Base-by-base conservation (phyloP, 2,888 invertebrate genomes). In the Chamaedrilus cognettii region DNA sequence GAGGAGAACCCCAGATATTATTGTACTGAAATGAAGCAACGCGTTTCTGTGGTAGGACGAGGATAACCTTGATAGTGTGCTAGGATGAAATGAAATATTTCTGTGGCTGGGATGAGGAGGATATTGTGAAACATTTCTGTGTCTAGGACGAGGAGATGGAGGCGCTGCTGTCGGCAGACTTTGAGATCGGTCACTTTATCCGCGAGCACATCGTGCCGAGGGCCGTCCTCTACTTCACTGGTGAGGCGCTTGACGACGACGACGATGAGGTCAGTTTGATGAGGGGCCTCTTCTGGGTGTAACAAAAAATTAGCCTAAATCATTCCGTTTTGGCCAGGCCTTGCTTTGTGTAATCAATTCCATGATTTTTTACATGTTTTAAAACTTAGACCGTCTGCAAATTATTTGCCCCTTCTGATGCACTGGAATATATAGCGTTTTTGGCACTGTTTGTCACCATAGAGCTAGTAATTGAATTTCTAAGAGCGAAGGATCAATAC, bases 141-240 rank as follows among this genome's bases (percentile, higher is more conserved):
- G 65, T n/a, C 3, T 67, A 84, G 81, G 95, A 95, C 81, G 94
- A 96, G 65, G 95, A 96, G 73, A 89, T 91, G 52, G 93, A 90
- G 85, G 89, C 90, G 75, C 86, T 96, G 75, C 86, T 98, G 74
- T 93, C 94, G 11, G 91, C 92, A 64, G 99, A 99, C 86, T 99
- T 96, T 85, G 98, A 99, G 87, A 93, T 99, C 83, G 99, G 99
- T 2, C 98, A 99, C 86, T 95, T 96, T 85, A 91, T 99, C 82
- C 90, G 96, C 77, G 97, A 99, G 85, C 89, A 96, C 74, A 91
- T 99, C 74, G 91, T 99, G 72, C 96, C 98, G n/a, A 90, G 94
- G 82, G 98, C 98, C 67, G 93, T 97, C 64, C 88, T 99, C 60
- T 96, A 94, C 82, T 99, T 90, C 86, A 99, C 98, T 69, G 99